Conservation (phyloP, 2,888 invertebrate genomes). For the Penaeus monodon region DNA sequence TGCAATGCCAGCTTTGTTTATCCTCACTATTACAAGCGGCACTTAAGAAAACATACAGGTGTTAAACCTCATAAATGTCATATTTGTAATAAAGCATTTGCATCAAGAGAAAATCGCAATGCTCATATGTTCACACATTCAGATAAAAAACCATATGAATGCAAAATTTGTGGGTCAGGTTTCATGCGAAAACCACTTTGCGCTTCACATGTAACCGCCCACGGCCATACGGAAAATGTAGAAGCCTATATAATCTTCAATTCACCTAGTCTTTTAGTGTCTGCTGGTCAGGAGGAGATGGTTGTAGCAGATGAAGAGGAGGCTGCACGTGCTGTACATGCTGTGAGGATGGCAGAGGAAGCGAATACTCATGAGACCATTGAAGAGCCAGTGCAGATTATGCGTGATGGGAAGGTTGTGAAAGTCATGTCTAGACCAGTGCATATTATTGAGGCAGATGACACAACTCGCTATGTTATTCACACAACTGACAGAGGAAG, state of each 20-base stretch:
- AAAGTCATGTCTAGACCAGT: constrained; percentile 52
- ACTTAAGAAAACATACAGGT: constrained; percentile 65
- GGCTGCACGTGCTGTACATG: constrained; percentile 38
- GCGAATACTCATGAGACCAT: constrained; percentile 26
- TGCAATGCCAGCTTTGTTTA: constrained; percentile 65
- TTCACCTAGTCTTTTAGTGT: constrained; percentile 56
- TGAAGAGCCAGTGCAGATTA: constrained; percentile 42
- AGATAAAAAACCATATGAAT: constrained; percentile 65
- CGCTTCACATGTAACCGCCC: constrained; percentile 49
- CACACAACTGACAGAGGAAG: constrained; percentile 42
- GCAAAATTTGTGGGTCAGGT: constrained; percentile 64
- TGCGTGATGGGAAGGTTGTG: constrained; percentile 51
- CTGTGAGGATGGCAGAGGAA: constrained; percentile 53
- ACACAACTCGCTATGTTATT: constrained; percentile 59
- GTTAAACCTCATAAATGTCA: constrained; percentile 65
- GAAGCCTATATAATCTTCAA: constrained; percentile 60
- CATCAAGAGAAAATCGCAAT: constrained; percentile 80
- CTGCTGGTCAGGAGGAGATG: neutral
- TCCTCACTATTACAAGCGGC: constrained; percentile 65
- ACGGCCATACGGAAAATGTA: constrained; percentile 38
- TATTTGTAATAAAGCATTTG: constrained; percentile 86
- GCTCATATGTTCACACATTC: constrained; percentile 66
- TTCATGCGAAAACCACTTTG: constrained; percentile 65
- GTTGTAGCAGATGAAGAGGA: constrained; percentile 27
- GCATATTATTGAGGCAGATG: constrained; percentile 59